A percentile compares a stretch with the other conserved stretches of the same genome.
Evolutionary conservation across 2,888 invertebrate species (phyloP).

Genomic region (Pediacus dermestoides): DNA sequence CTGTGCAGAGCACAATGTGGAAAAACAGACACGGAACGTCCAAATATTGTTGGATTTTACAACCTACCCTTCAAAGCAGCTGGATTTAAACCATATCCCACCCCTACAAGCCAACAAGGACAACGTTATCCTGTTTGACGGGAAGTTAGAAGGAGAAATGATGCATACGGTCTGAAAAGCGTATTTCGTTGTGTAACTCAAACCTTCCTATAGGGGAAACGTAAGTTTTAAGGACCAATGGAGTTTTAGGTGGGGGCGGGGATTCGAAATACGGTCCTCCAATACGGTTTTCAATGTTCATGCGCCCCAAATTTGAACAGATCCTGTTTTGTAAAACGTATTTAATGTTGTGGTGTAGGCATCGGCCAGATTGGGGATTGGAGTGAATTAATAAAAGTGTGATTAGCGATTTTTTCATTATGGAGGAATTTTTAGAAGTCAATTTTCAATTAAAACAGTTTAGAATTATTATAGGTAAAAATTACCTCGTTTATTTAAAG

Average conservation of each 20-base stretch:
- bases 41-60: conserved; percentile 49
- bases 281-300: conserved; percentile 52
- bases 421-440: too few relatives aligned
- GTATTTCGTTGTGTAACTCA: conserved; percentile 40
- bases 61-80: conserved; percentile 44
- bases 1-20: conserved; percentile 46
- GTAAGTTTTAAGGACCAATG: conserved; percentile 50
- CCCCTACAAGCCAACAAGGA: conserved; percentile 35
- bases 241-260: conserved; percentile 45
- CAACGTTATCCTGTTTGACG: conserved; percentile 10
- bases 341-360: too few relatives aligned
- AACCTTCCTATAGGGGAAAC: conserved; percentile 51
- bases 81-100: conserved; percentile 38
- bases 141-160: conserved; percentile 26
- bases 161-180: conserved; percentile 35
- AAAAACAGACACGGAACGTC: conserved; percentile 47
- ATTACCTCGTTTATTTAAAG: too few relatives aligned
- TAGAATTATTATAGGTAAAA: too few relatives aligned
- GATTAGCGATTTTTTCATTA: too few relatives aligned
- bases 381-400: too few relatives aligned
- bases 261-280: conserved; percentile 49
- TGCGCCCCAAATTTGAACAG: conserved; percentile 21
- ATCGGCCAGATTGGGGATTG: too few relatives aligned
- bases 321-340: conserved; percentile 7
- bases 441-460: too few relatives aligned